Conservation (phyloP, 2,888 invertebrate species). For the Calameuta pallipes region DNA sequence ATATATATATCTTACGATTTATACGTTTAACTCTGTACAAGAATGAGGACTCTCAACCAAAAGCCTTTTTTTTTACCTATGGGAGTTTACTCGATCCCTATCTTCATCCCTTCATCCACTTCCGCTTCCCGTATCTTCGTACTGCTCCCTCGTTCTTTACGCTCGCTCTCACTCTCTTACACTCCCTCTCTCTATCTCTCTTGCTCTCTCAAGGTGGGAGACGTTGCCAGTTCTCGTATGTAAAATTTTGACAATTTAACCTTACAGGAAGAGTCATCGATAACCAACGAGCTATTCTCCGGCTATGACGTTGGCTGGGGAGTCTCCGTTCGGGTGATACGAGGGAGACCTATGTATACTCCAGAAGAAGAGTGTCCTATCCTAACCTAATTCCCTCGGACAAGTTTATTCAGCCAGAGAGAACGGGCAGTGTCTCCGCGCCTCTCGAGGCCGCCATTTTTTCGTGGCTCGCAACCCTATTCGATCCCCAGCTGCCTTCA, state of each 20-base stretch:
- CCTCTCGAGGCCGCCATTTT: not conserved
- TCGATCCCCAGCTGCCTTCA: not conserved
- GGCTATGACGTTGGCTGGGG: not conserved
- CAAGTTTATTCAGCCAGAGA: not conserved
- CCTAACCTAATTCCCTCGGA: not conserved
- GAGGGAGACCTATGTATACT: not conserved
- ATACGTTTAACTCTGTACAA: slow-evolving; percentile 53
- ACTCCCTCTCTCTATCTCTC: slow-evolving; percentile 21
- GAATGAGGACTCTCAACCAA: slow-evolving; percentile 43
- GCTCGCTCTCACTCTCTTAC: slow-evolving; percentile 23
- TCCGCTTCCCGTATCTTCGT: not conserved
- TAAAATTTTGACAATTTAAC: not conserved
- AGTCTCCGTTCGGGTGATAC: not conserved
- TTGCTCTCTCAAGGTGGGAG: slow-evolving; percentile 20
- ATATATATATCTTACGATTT: slow-evolving; percentile 50
- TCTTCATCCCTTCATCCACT: slow-evolving; percentile 23
- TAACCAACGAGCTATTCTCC: not conserved
- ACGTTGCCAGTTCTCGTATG: slow-evolving; percentile 22
- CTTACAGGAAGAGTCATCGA: not conserved
- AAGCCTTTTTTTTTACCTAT: slow-evolving; percentile 10
- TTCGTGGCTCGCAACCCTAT: not conserved
- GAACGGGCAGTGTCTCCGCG: not conserved
- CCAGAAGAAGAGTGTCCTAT: not conserved
- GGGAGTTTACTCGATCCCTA: slow-evolving; percentile 30
- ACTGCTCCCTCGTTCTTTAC: not conserved